Evolutionary conservation across 1,140 invertebrate species (phyloP), one percentile per base, ranked within the genome.

Genomic region (Pectinophora gossypiella): DNA sequence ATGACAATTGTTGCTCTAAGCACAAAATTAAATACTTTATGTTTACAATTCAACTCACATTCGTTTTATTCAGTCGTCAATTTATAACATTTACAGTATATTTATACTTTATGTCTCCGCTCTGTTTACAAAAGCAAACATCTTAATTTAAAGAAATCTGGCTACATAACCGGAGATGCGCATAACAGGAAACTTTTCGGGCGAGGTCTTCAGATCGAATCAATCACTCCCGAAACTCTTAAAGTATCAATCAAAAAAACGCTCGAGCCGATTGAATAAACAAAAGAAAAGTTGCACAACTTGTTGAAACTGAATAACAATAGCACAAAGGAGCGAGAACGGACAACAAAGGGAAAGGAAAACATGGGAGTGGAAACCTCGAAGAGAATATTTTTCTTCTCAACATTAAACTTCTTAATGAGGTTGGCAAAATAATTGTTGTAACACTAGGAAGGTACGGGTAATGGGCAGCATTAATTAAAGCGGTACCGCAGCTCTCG

Each of bases 391-490:
- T 73, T 76, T 74, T 80, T 76, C 70, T 78, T 68, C 44, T 54
- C 61, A 53, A 49, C 61, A 75, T 67, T 64, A 67, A 85, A 78
- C 72, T 76, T 76, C 75, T 71, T 85, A 85, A 85, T 79, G 82
- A 85, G 78, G 67, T 68, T 66, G 65, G 72, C 55, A 75, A 75
- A 84, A 82, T 84, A 82, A 81, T 86, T 84, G 76, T 73, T 82
- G 77, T 77, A 78, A 79, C 77, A 86, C 78, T 80, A 85, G 68
- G 61, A 76, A 65, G 72, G 74, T 72, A 75, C 51, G 64, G 60
- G 59, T 56, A 65, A 68, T 69, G 71, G 53, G 68, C 56, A 59
- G 70, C 72, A 76, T 86, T 86, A 82, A 84, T 86, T 84, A 86
- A 82, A 77, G 72, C 68, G 72, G 64, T 55, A 59, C 72, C 68